A percentile compares a stretch with the other conserved stretches of the same genome.
Conservation (phyloP, 2,797 vertebrate genomes). For the Acropternis orthonyx region DNA sequence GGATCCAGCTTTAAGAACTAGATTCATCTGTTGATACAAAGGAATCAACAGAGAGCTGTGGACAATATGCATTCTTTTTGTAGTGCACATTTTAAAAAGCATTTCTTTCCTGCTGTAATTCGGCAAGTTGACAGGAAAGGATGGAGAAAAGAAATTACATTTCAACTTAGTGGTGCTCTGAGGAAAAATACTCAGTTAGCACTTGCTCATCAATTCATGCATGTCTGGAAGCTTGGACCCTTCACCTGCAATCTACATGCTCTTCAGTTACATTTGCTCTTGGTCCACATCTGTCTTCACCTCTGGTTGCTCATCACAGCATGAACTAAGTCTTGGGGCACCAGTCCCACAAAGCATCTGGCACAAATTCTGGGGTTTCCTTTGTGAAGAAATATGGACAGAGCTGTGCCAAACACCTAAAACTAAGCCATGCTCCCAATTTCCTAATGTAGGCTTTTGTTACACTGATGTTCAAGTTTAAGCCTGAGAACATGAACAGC, state of each 20-base stretch:
- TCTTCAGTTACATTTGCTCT: neutral
- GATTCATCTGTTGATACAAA: neutral
- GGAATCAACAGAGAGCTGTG: neutral
- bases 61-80: neutral
- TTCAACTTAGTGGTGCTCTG: neutral
- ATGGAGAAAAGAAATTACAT: neutral
- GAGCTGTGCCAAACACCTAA: neutral
- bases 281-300: neutral
- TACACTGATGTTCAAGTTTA: neutral
- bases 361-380: neutral
- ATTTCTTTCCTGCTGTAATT: neutral
- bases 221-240: neutral
- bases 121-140: neutral
- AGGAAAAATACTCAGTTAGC: neutral
- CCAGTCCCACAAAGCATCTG: neutral
- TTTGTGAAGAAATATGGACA: neutral
- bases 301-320: neutral
- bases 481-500: neutral
- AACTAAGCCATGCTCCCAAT: neutral
- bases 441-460: neutral
- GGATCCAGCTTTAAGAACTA: neutral
- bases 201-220: neutral
- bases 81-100: neutral
- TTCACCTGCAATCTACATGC: fast-evolving
- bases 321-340: neutral